Base-by-base conservation (phyloP, 2,797 vertebrate genomes). In the Echeneis naucrates region DNA sequence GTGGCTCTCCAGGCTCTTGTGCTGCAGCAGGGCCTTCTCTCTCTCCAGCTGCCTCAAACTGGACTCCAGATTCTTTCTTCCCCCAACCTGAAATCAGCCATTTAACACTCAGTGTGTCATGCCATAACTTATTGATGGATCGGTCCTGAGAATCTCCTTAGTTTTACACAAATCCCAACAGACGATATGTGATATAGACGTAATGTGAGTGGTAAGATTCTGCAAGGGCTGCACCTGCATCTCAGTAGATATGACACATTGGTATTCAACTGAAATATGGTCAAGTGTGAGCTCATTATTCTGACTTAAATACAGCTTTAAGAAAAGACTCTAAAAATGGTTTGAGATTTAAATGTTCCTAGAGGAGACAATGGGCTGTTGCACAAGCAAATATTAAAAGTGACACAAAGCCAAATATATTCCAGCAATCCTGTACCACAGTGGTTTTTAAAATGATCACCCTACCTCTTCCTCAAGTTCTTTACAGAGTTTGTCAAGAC, bases 1-100 rank as follows among this genome's bases (percentile, higher is more conserved):
- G 87, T 98, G 95, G 86, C 97, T 97, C 82, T 99, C 98, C 71
- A 96, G 93, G 78, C 95, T 98, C 93, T 98, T 99, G 92, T 99
- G 98, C 87, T 99, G 98, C 84, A 99, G 95, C 87, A 99, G 95
- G 2, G 97, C 98, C 63, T 98, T 99, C 86, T 99, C 98, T 61
- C 98, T 93, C 91, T 99, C 98, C 77, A 99, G 87, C 73, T 98
- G 98, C 81, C 97, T 95, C 84, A 98, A 88, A 72, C 89, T 87
- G 1, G 96, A 96, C 87, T 99, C 98, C 82, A 97, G 93, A 64
- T 87, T 95, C 91, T 99, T 99, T 77, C 98, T 95, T 86, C 95
- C 93, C 84, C 86, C 90, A 73, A 93, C 91, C 93, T 93, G 47
- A 54, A 73, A 77, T 48, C 44, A 69, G 42, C 40, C 60, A 66